Evolutionary conservation across 2,888 invertebrate species (phyloP), one percentile per base, ranked within the genome.

Genomic region (Drosophila nr. perissopoda): DNA sequence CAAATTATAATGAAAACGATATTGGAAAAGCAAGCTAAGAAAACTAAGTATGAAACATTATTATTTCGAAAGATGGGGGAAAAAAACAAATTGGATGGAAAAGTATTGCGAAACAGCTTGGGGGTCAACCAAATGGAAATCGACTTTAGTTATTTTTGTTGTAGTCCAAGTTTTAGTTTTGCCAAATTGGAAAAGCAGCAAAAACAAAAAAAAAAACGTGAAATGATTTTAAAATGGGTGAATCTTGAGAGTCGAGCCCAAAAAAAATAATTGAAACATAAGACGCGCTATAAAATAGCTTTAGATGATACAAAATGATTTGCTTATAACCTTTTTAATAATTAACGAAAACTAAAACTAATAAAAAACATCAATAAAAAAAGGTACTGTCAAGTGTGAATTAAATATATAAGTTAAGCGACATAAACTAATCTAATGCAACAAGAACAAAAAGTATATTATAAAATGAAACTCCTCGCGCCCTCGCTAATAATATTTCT

Each of bases 201-300:
- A 53, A 61, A 45, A 10, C 40, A 27, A 33, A 52, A 36, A 57
- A 16, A 34, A 40, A 56, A 18, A 21, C n/a, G 18, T 34, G 58
- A 63, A 60, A 72, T 64, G 73, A 73, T 79, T 79, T 73, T 80
- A 64, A 73, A 67, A 53, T 66, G 70, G 73, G 54, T 59, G 49
- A 74, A 68, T 68, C 69, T 59, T 56, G 40, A 48, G 34, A 69
- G 61, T 36, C 52, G 25, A 72, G 51, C 31, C 67, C 27, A 69
- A 51, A 62, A 40, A 52, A 67, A 16, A 53, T 48, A 54, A 72
- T 48, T 59, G 56, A 71, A 74, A 65, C 42, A 70, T 60, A 82
- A 78, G 72, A 86, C 71, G 64, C 70, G 82, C 83, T 87, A 86
- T 85, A 53, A 69, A 82, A 86, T 82, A 83, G 83, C 82, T 77